Base-by-base conservation (phyloP, 2,888 invertebrate genomes). In the Brachypalpus laphriformis region DNA sequence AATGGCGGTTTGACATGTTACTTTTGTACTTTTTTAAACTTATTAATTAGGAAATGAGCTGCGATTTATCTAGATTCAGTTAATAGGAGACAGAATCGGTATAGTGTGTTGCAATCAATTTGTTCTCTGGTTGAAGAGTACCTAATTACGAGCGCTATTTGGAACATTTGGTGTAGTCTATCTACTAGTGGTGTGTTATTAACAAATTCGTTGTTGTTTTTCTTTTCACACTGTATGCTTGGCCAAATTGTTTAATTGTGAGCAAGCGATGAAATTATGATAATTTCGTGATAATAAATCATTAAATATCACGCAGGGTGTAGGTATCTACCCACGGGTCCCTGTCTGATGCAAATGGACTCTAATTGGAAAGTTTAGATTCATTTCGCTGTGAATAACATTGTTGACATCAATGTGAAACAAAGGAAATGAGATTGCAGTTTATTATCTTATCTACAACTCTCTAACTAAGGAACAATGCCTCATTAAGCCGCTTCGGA, bases 41-140 rank as follows among this genome's bases (percentile, higher is more conserved):
- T 71, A 75, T 85, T 85, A 80, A 75, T 85, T 85, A 81, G 85
- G 80, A 83, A 78, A 72, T 72, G 72, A 76, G 75, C 57, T 8
- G 56, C 28, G 45, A 71, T 61, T 81, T 76, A 85, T 85, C 85
- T 75, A 81, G 83, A 83, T 83, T 4, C 14, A 40, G 76, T 63
- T 75, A 42, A 63, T 74, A 61, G 45, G 68, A 45, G 31, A 16
- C n/a, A 31, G 61, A 57, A 57, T 65, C 18, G 16, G 20, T 51
- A 47, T 28, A 16, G 51, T 56, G 40, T 37, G 16, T 31, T 56
- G 65, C 65, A 71, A 71, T 82, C 77, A 82, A 66, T 74, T 83
- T 80, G 80, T 80, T 83, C 70, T 74, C 56, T 25, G 5, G 57
- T 81, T 47, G 66, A 28, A 14, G 34, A 45, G 20, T 49, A 42